A percentile compares a stretch with the other conserved stretches of the same genome.
Evolutionary conservation across 2,113 vertebrate species (phyloP).

Genomic region (Boulengeromyrus knoepffleri): DNA sequence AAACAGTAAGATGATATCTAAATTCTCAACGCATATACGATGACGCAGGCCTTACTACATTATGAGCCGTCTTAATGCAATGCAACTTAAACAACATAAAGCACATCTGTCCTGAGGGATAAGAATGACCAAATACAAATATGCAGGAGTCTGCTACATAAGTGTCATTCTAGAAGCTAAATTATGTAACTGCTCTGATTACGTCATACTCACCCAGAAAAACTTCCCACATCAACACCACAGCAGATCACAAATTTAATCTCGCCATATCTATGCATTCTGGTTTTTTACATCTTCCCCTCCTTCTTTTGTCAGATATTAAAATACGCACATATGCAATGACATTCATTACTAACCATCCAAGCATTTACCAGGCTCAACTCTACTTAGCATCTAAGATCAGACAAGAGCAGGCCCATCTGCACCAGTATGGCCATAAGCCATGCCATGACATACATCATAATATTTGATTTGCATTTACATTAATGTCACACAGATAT

Average conservation of each 20-base stretch:
- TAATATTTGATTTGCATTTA: not conserved
- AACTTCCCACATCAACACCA: slow-evolving; percentile 56
- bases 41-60: not conserved
- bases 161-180: not conserved
- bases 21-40: not conserved
- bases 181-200: not conserved
- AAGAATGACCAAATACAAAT: not conserved
- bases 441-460: not conserved
- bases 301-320: not conserved
- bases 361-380: not conserved
- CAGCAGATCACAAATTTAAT: slow-evolving; percentile 37
- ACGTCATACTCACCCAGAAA: slow-evolving; percentile 53
- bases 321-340: not conserved
- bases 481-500: not conserved
- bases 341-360: not conserved
- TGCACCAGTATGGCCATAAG: not conserved
- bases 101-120: not conserved
- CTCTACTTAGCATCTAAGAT: not conserved
- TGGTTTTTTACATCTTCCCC: slow-evolving; percentile 23
- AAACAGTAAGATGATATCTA: not conserved
- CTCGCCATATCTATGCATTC: slow-evolving; percentile 38
- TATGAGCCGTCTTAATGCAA: not conserved
- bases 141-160: not conserved
- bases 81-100: not conserved
- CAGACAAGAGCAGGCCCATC: not conserved